Base-by-base conservation (phyloP, 2,888 invertebrate species). In the Brassicogethes aeneus region DNA sequence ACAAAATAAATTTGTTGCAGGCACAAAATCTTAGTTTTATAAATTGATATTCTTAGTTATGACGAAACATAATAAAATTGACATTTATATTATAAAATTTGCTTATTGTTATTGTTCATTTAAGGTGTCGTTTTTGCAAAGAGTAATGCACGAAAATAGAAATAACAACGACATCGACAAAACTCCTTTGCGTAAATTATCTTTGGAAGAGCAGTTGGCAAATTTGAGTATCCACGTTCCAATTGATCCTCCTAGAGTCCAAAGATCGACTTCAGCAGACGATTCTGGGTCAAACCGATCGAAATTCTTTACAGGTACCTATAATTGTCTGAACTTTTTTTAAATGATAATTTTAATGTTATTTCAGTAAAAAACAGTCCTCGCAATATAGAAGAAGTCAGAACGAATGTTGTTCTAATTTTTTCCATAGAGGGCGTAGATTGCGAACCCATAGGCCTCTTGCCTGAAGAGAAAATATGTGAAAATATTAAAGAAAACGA, bases 401-500 rank as follows among this genome's bases (percentile, higher is more conserved):
- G 12, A 12, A 10, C 32, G n/a, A 30, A 37, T 15, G 13, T 71
- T 2, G 82, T 87, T n/a, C 66, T 87, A 15, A 77, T 86, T 31
- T 80, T 88, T 54, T 79, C 82, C 14, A 73, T 87, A 39, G 75
- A 60, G 36, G 53, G 54, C 12, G 55, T 52, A n/a, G 45, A 51
- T 34, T 45, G 40, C 1, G 59, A 62, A 43, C 60, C 55, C 3
- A 47, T 64, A 65, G 78, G 78, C 33, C 54, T 79, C 16, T 65
- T 76, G 1, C 71, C 78, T 0, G 79, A 79, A 55, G 73, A 75
- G 35, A 79, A 79, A 52, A 61, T 78, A 46, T 71, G 72, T 16
- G 62, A 70, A 15, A 71, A 65, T 14, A 62, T 71, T 0, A 69
- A 69, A 1, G 37, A 50, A 2, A 56, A 55, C 36, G 53, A 48